These are phyloP conservation scores for Sebastes reedi DNA, from an alignment of 2,797 vertebrate species.

Conservation along the genomic window DNA sequence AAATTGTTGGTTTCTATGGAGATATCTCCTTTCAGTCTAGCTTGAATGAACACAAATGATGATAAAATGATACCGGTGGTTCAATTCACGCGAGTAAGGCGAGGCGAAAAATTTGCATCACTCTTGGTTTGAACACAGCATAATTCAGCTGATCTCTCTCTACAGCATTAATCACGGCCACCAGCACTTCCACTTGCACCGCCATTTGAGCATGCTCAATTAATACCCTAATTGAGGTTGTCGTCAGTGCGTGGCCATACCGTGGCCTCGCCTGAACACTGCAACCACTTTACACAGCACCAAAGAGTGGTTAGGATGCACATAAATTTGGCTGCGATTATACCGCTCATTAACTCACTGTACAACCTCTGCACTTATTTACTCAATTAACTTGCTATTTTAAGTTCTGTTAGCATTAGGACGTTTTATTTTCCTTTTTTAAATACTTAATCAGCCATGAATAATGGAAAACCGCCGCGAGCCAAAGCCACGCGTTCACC, in stretches of 20 bases:
- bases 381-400: constrained; percentile 73
- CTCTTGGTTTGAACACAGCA: too few relatives aligned
- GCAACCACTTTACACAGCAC: constrained; percentile 26
- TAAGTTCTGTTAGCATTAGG: constrained; percentile 61
- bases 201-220: constrained; percentile 53
- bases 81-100: too few relatives aligned
- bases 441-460: constrained; percentile 72
- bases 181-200: background rate
- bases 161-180: constrained; percentile 37
- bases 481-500: constrained; percentile 55
- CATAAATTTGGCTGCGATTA: constrained; percentile 67
- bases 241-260: constrained; percentile 11
- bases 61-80: too few relatives aligned
- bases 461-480: constrained; percentile 70
- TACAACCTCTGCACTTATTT: constrained; percentile 74
- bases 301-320: constrained; percentile 47
- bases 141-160: background rate
- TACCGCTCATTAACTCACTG: constrained; percentile 69
- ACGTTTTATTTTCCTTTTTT: constrained; percentile 56
- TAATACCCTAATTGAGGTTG: constrained; percentile 54
- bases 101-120: too few relatives aligned
- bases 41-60: too few relatives aligned
- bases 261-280: constrained; percentile 28
- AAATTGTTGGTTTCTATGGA: too few relatives aligned
- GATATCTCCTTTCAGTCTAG: too few relatives aligned